Evolutionary conservation across 2,888 invertebrate species (phyloP).

Genomic region (Prosopocoilus inquinatus): DNA sequence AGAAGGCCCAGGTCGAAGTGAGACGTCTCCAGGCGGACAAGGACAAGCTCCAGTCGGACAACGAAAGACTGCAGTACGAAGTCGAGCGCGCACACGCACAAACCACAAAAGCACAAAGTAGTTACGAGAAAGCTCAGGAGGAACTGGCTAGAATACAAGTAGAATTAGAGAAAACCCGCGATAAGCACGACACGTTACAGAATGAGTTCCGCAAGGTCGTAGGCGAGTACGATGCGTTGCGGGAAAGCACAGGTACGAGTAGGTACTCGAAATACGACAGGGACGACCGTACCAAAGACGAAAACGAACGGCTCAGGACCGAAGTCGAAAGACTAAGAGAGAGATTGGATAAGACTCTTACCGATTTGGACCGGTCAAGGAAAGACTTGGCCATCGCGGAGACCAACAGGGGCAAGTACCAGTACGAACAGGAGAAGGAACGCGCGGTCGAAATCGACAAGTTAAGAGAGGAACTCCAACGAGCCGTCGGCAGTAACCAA

Average conservation of each 20-base stretch:
- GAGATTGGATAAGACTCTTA: slow-evolving; percentile 75
- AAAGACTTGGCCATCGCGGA: slow-evolving; percentile 76
- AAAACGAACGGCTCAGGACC: slow-evolving; percentile 72
- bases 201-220: slow-evolving; percentile 79
- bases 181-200: slow-evolving; percentile 84
- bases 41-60: slow-evolving; percentile 81
- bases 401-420: slow-evolving; percentile 76
- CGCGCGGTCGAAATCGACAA: slow-evolving; percentile 64
- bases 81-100: slow-evolving; percentile 84
- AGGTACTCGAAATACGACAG: slow-evolving; percentile 76
- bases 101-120: slow-evolving; percentile 78
- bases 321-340: slow-evolving; percentile 80
- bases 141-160: slow-evolving; percentile 83
- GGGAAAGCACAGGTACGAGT: slow-evolving; percentile 71
- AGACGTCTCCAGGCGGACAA: slow-evolving; percentile 80
- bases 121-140: slow-evolving; percentile 86
- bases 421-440: slow-evolving; percentile 70
- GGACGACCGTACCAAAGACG: slow-evolving; percentile 68
- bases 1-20: slow-evolving; percentile 83
- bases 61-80: slow-evolving; percentile 82
- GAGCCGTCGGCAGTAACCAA: slow-evolving; percentile 61
- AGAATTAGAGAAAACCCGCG: slow-evolving; percentile 87
- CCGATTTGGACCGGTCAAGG: slow-evolving; percentile 74
- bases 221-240: slow-evolving; percentile 73
- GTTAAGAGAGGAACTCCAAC: slow-evolving; percentile 72